phyloP scores from a whole-genome alignment of 2,797 vertebrate species.

The Apogon hyalosoma region DNA sequence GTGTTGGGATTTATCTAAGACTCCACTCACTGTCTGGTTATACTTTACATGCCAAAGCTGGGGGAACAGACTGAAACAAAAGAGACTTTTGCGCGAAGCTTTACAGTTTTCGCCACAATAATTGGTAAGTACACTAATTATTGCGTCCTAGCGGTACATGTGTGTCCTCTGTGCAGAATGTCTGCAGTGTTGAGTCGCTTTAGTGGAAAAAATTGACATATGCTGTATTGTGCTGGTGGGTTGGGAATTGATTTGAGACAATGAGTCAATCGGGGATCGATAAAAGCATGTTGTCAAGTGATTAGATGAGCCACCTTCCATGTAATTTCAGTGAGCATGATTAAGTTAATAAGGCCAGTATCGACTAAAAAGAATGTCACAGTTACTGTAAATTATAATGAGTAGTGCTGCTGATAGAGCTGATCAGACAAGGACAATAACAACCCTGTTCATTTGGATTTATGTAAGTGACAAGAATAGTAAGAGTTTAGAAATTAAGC shows the following conservation, averaged over 20 bases:
- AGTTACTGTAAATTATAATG: conserved; percentile 45
- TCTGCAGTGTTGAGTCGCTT: neutral
- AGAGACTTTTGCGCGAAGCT: conserved; percentile 70
- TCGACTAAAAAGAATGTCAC: conserved; percentile 34
- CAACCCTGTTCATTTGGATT: neutral
- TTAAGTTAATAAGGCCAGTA: conserved; percentile 42
- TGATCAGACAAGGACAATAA: neutral
- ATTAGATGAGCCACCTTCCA: conserved; percentile 36
- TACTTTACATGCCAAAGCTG: conserved; percentile 80
- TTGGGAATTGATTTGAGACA: conserved; percentile 38
- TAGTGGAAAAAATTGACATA: conserved; percentile 9
- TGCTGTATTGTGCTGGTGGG: conserved; percentile 10
- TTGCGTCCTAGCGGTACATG: neutral
- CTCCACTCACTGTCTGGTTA: conserved; percentile 15
- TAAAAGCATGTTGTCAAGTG: conserved; percentile 44
- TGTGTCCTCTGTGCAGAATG: neutral
- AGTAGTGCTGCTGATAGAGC: conserved; percentile 17
- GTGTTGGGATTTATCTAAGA: conserved; percentile 55
- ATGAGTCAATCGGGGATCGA: conserved; percentile 52
- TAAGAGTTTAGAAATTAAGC: accelerated
- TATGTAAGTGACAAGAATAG: neutral
- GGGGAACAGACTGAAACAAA: conserved; percentile 71
- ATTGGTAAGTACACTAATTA: conserved; percentile 78
- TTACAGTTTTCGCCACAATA: conserved; percentile 83
- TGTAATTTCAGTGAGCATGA: conserved; percentile 46